Base-by-base conservation (phyloP, 2,888 invertebrate genomes). In the Gymnoscelis rufifasciata region DNA sequence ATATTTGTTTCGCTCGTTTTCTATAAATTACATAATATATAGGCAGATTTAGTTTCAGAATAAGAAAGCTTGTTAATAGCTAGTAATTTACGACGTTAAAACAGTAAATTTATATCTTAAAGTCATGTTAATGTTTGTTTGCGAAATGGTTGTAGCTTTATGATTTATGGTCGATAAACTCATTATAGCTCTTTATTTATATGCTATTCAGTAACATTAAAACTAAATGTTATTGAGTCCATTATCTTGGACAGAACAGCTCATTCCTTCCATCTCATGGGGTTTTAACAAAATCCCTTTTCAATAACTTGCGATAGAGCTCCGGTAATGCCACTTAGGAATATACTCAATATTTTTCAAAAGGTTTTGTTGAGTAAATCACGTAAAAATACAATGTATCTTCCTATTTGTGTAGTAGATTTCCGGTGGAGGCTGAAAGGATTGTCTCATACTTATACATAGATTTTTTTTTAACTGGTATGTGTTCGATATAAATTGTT, bases 381-480 rank as follows among this genome's bases (percentile, higher is more conserved):
- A 47, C 47, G 52, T 52, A 44, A 27, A 49, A 51, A 58, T 52
- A 54, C 47, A 55, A 57, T 55, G 44, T 43, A 45, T 52, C 50
- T 51, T 54, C 51, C 8, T 15, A 33, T n/a, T 43, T 38, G 52
- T 55, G 43, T 14, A 15, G 6, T n/a, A n/a, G 15, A 13, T 33
- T 31, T n/a, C 7, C 12, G 31, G 12, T 15, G 14, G 15, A 5
- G n/a, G 31, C 6, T 15, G 6, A 15, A n/a, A 10, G 19, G 19
- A 19, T 19, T 19, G 19, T 19, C 19, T 19, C 19, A 19, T 5
- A 3, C 19, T 19, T 19, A 5, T 3, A 19, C 2, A 5, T 19
- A 19, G 19, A 3, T 19, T 19, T 19, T 19, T 19, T n/a, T n/a
- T n/a, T n/a, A n/a, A n/a, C n/a, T n/a, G n/a, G n/a, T n/a, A n/a